A percentile compares a stretch with the other conserved stretches of the same genome.
Conservation (phyloP, 2,797 vertebrate species). For the Sebastes diploproa region DNA sequence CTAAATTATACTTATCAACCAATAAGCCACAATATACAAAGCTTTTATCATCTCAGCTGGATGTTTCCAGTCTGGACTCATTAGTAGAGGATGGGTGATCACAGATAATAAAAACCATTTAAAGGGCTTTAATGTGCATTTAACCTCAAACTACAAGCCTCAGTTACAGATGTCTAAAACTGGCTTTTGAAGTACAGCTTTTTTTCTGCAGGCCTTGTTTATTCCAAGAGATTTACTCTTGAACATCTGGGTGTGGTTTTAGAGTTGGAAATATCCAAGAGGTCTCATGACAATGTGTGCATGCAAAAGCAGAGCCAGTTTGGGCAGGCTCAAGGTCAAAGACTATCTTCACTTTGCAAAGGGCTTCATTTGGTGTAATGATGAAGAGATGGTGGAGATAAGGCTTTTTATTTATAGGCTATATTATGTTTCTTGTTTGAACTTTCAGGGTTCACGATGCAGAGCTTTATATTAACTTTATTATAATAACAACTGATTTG, state of each 20-base stretch:
- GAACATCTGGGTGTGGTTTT: neutral
- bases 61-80: neutral
- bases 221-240: neutral
- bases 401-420: neutral
- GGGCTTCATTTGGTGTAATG: neutral
- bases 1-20: neutral
- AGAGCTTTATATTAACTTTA: neutral
- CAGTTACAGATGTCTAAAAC: neutral
- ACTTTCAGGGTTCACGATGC: neutral
- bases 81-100: neutral
- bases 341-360: slow-evolving; percentile 2
- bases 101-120: neutral
- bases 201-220: neutral
- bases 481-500: neutral
- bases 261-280: neutral
- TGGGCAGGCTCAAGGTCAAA: slow-evolving; percentile 58
- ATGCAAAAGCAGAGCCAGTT: slow-evolving; percentile 22
- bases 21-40: neutral
- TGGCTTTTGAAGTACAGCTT: neutral
- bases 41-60: no score
- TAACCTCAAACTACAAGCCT: neutral
- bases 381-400: neutral
- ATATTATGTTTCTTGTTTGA: neutral
- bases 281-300: slow-evolving; percentile 4
- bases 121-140: neutral